Base-by-base conservation (phyloP, 2,797 vertebrate species). In the Megaceryle alcyon region DNA sequence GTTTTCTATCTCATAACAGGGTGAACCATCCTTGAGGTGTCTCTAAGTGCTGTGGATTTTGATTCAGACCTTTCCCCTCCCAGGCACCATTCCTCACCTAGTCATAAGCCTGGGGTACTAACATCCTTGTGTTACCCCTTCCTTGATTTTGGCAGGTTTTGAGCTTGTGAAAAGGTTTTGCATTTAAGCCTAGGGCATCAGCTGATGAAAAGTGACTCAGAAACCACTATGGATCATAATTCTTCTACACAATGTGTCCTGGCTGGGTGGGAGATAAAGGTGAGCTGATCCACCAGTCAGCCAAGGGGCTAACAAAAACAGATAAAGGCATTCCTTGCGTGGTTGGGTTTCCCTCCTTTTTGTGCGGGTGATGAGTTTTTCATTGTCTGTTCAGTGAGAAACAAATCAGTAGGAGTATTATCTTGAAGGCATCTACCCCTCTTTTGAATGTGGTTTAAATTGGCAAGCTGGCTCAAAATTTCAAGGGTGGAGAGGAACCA, bases 351-450 rank as follows among this genome's bases (percentile, higher is more conserved):
- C 44, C 33, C 82, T 94, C 61, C 56, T 91, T 90, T 92, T 83
- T 86, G 26, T 81, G 44, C 7, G 3, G 76, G 49, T 75, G 72
- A 54, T 75, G 79, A 91, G 16, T 69, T 90, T 90, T 43, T 73
- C 82, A 90, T 95, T 92, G 89, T 92, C n/a, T 87, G 31, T 65
- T 88, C 76, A 75, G 48, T 57, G 76, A 88, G 90, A 94, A 91
- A 92, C 91, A 97, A 97, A 92, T 84, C 80, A 72, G 88, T 7
- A 77, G 88, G 59, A 88, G 31, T 1, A 0, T 92, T 97, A 95
- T 94, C 95, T 88, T 12, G 22, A 51, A 86, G 59, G 66, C 66
- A 95, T 95, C 94, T 96, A 72, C 33, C 46, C 12, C 44, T 76
- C 31, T 86, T 88, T 57, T 20, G 12, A 86, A 83, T 88, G 92